Evolutionary conservation across 2,113 vertebrate genomes (phyloP).

Genomic region (Pandion haliaetus): DNA sequence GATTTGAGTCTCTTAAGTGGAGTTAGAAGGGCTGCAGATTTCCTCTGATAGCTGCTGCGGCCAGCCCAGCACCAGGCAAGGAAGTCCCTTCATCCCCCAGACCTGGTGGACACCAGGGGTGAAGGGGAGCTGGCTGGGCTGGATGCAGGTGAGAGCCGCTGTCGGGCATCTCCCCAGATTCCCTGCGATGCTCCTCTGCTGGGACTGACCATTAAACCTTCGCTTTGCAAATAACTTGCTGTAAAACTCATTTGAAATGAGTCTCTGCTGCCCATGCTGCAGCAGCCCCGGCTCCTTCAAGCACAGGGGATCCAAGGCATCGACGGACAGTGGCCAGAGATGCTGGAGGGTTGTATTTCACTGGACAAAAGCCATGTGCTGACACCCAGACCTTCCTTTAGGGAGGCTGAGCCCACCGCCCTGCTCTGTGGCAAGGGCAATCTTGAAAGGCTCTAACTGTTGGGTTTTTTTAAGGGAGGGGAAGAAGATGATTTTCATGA

Average conservation of each 20-base stretch:
- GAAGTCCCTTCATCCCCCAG: accelerated
- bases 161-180: not conserved
- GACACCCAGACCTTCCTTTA: not conserved
- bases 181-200: accelerated
- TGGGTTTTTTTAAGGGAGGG: not conserved
- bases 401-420: not conserved
- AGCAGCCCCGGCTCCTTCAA: not conserved
- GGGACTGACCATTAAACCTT: not conserved
- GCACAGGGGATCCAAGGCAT: accelerated
- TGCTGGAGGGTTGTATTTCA: not conserved
- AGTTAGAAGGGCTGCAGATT: not conserved
- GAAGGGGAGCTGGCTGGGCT: not conserved
- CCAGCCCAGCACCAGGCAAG: not conserved
- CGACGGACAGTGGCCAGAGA: accelerated
- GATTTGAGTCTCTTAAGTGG: conserved; percentile 14
- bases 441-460: not conserved
- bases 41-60: not conserved
- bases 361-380: not conserved
- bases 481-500: not conserved
- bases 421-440: not conserved
- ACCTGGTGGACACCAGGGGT: accelerated
- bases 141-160: accelerated
- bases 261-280: not conserved
- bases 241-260: not conserved
- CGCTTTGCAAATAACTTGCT: not conserved